phyloP scores from a whole-genome alignment of 1,140 invertebrate species.

The Ceratina japonica region DNA sequence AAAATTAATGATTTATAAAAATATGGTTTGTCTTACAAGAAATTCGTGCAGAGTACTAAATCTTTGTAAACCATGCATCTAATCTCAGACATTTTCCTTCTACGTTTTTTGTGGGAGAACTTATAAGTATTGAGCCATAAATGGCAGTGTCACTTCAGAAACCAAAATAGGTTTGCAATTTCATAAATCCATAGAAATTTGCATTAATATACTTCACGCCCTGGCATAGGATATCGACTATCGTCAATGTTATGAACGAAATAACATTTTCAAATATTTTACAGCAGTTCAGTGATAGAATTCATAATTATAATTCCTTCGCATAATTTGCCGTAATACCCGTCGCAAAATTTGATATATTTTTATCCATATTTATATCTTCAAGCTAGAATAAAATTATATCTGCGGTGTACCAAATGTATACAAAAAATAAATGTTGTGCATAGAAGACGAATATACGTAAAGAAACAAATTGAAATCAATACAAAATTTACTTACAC shows the following conservation, averaged over 20 bases:
- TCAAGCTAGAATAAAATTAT: constrained; percentile 73
- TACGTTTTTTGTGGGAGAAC: constrained; percentile 66
- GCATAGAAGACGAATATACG: neutral
- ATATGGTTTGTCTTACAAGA: constrained; percentile 61
- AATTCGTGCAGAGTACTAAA: constrained; percentile 54
- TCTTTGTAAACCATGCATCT: constrained; percentile 8
- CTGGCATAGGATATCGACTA: constrained; percentile 42
- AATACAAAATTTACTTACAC: constrained; percentile 69
- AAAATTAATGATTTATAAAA: constrained; percentile 68
- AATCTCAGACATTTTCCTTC: constrained; percentile 61
- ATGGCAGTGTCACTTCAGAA: constrained; percentile 74
- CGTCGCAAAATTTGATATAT: constrained; percentile 72
- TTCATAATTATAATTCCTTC: constrained; percentile 68
- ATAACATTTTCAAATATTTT: constrained; percentile 42
- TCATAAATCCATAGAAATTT: constrained; percentile 44
- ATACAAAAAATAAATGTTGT: constrained; percentile 30
- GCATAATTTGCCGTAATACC: constrained; percentile 70
- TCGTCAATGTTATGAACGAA: constrained; percentile 42
- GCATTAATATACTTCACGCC: constrained; percentile 39
- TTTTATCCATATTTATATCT: constrained; percentile 72
- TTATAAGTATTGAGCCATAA: constrained; percentile 76
- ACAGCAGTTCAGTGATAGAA: constrained; percentile 43
- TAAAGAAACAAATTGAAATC: constrained; percentile 17
- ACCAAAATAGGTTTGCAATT: constrained; percentile 48
- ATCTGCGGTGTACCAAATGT: constrained; percentile 33